These are phyloP conservation scores for Limosa lapponica DNA, from an alignment of 2,797 vertebrate genomes.

Conservation along the genomic window DNA sequence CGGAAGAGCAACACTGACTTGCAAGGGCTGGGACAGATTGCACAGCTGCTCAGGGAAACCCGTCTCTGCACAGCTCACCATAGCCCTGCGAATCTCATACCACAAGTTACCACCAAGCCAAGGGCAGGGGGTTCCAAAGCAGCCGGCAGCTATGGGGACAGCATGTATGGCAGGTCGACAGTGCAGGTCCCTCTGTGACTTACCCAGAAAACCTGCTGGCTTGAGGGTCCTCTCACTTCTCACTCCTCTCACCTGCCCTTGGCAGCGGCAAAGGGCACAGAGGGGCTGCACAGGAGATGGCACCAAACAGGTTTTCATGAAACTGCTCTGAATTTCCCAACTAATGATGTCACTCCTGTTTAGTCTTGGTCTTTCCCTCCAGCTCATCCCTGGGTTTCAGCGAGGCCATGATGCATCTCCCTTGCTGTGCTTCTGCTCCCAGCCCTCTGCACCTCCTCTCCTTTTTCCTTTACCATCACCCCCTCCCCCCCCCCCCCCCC, in stretches of 20 bases:
- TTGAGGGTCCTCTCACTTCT: neutral
- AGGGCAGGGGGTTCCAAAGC: neutral
- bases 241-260: neutral
- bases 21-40: neutral
- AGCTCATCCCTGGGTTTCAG: neutral
- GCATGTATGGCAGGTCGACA: accelerated
- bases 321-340: neutral
- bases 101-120: neutral
- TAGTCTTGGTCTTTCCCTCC: neutral
- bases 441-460: neutral
- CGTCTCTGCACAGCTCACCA: accelerated
- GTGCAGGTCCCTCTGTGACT: neutral
- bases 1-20: neutral
- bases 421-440: neutral
- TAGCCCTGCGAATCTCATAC: accelerated
- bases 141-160: neutral
- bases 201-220: neutral
- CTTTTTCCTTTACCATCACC: neutral
- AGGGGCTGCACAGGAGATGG: accelerated
- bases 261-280: neutral
- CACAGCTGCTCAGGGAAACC: neutral
- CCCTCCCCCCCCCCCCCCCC: no score
- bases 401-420: neutral
- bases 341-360: neutral
- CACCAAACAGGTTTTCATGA: neutral